Percentiles rank a stretch among this genome's conserved stretches.
Evolutionary conservation across 2,113 vertebrate genomes (phyloP).

Genomic region (Crotalus viridis): DNA sequence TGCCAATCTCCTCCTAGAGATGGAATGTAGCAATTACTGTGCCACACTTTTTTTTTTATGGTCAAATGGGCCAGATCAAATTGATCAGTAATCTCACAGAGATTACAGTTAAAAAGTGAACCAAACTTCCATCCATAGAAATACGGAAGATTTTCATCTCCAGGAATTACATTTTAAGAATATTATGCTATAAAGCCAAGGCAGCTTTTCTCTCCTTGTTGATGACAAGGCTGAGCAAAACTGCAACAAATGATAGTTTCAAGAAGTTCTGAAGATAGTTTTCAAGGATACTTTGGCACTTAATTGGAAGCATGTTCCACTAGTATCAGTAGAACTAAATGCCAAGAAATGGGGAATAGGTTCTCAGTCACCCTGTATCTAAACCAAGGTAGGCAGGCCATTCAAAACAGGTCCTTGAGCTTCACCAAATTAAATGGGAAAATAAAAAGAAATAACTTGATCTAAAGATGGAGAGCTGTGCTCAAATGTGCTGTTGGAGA

Average conservation of each 20-base stretch:
- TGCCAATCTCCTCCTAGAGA: not conserved
- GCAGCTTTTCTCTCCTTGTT: constrained; percentile 20
- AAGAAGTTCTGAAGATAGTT: constrained; percentile 38
- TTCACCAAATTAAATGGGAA: not conserved
- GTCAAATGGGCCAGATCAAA: constrained; percentile 31
- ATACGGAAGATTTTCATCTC: constrained; percentile 30
- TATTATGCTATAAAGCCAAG: constrained; percentile 27
- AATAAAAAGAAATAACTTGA: not conserved
- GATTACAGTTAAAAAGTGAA: constrained; percentile 45
- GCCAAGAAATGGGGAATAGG: constrained; percentile 34
- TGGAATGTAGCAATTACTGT: not conserved
- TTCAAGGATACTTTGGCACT: constrained; percentile 30
- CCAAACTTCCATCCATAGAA: constrained; percentile 41
- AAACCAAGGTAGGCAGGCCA: constrained; percentile 47
- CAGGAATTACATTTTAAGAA: constrained; percentile 9
- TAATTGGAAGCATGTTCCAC: not conserved
- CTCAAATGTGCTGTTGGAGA: constrained; percentile 44
- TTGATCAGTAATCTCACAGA: constrained; percentile 27
- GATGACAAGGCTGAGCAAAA: constrained; percentile 31
- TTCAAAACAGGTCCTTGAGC: constrained; percentile 34
- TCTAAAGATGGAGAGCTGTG: constrained; percentile 18
- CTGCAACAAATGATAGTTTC: constrained; percentile 22
- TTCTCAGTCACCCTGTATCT: constrained; percentile 53
- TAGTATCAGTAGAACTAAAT: not conserved
- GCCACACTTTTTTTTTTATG: constrained; percentile 1